Base-by-base conservation (phyloP, 35 echinoderm and acorn worm genomes). In the Anneissia japonica region DNA sequence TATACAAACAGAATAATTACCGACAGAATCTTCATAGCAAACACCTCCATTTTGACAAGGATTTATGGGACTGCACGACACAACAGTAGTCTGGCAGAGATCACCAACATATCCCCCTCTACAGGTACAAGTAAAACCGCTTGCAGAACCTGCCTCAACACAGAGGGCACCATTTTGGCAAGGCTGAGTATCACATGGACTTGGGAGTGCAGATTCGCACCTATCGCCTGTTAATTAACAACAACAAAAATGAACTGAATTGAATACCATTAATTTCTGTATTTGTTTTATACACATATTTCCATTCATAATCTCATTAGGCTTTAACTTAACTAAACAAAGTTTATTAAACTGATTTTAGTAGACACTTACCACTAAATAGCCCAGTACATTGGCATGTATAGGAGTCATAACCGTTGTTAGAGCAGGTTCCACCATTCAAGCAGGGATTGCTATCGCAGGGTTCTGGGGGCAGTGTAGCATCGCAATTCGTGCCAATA, bases 361-460 rank as follows among this genome's bases (percentile, higher is more conserved):
- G n/a, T n/a, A n/a, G n/a, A n/a, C n/a, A n/a, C 51, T 64, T 75
- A 23, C 96, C 96, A 7, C 86, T 92, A 43, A 79, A 94, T 16
- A 89, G 46, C 30, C 21, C 37, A 35, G 77, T 46, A 83, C 96
- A 99, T 0, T 51, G 38, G 39, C 96, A 99, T 3, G 16, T 79
- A 82, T 81, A 99, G 0, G 89, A 89, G 4, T 40, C 39, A 81
- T 92, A 89, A 28, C 46, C 89, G 0, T 79, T 17, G 72, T 91
- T 84, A 21, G 84, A 30, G 36, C 96, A 99, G 3, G 35, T 36
- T 16, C 56, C 73, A 78, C 92, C 92, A 55, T 75, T 89, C n/a
- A 84, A 32, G 38, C 96, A 99, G 0, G 96, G 96, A 43, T 84
- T 84, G 30, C 34, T 46, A 51, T 94, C 92, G 81, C 96, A 99